Evolutionary conservation across 2,113 vertebrate species (phyloP), one percentile per base, ranked within the genome.

Genomic region (Microcebus jonahi): DNA sequence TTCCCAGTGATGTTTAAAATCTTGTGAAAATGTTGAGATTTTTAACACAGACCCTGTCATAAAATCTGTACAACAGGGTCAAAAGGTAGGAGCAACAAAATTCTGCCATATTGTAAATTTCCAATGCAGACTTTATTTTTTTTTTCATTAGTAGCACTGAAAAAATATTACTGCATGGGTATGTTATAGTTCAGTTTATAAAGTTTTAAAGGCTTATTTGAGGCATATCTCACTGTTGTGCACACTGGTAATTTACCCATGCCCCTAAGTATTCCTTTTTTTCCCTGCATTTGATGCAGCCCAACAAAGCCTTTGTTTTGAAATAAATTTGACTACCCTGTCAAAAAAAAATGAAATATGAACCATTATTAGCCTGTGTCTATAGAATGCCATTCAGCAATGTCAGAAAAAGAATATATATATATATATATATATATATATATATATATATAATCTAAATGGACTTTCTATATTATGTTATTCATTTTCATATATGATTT

Each of bases 21-120:
- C 98, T 98, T 98, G 98, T 98, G 98, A 95, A 98, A 98, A 98
- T 97, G 97, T 98, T 98, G 96, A 98, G 88, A 80, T 96, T 97
- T 97, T 96, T 98, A 96, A 98, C 97, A 98, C 95, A 98, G 98
- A 98, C 97, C 97, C 98, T 98, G 92, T 97, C 95, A 87, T 96
- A 95, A 97, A 97, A 97, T 97, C 97, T 98, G 98, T 98, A 98
- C 97, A 98, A 98, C 91, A 97, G 92, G 34, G 96, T 97, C 97
- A 1, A 90, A 98, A 97, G 98, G 95, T 97, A 97, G 94, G 97
- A 98, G 96, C 97, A 97, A 98, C 94, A 97, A 94, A 98, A 97
- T 97, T 98, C 98, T 99, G 98, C 99, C 98, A 98, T 97, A 97
- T 48, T 98, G 98, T 99, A 99, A 98, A 99, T 99, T 99, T 98